Evolutionary conservation across 2,113 vertebrate genomes (phyloP), one percentile per base, ranked within the genome.

Genomic region (Psilopsiagon aymara): DNA sequence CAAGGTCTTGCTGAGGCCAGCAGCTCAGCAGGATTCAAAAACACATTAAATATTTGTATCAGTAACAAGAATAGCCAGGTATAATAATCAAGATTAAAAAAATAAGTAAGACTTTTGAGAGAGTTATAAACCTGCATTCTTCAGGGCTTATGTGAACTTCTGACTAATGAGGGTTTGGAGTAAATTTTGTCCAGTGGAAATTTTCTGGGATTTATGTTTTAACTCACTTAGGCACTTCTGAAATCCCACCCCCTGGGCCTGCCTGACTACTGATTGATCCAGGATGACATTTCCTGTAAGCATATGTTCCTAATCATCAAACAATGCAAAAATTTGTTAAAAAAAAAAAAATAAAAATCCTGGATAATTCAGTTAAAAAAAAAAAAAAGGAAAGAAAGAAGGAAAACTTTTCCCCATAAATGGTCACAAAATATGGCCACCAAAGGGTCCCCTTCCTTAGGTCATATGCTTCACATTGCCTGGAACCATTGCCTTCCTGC

Each of bases 221-320:
- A 96, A 92, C 86, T 94, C 96, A 95, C 90, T 96, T 93, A 95
- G 95, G 90, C 94, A 94, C 92, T 96, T 95, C 82, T 93, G 83
- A 93, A 97, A 95, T 96, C 94, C 73, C 96, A 91, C 77, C 62
- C 88, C 90, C 94, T 95, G 88, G 79, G 83, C 80, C 89, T 94
- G 92, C 74, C 88, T 91, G 77, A 59, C 81, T 93, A 88, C 70
- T 95, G 93, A 94, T 95, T 97, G 95, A 97, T 95, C 91, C 87
- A 95, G 91, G 87, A 67, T 95, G 94, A 96, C 91, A 80, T 95
- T 96, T 95, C 90, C 91, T 91, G 57, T 13, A 47, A 82, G 66
- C 95, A 94, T 76, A 77, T 96, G 94, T 94, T 97, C 90, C 27
- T 82, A 91, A 96, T 96, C 80, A 95, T 73, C 74, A 92, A 95